phyloP scores from a whole-genome alignment of 2,797 vertebrate species.

The Aotus griseimembra region DNA sequence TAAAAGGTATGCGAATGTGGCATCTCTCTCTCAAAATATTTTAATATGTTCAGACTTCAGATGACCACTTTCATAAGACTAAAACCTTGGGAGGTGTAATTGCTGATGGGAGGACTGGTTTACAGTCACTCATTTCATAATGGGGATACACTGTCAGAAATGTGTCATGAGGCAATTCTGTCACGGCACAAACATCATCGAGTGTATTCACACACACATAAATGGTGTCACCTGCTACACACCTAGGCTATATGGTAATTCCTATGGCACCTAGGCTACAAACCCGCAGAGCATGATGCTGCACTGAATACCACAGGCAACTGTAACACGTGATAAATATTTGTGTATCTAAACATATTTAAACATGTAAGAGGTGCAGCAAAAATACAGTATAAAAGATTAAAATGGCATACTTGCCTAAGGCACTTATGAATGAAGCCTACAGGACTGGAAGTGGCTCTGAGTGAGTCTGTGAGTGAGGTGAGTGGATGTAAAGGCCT shows the following conservation, averaged over 20 bases:
- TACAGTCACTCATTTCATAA: background rate
- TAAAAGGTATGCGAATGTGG: background rate
- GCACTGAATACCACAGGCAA: background rate
- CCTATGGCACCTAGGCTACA: background rate
- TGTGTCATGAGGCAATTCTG: background rate
- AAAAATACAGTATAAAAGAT: background rate
- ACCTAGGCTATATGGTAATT: background rate
- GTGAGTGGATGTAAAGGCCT: background rate
- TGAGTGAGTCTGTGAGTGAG: background rate
- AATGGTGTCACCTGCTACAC: background rate
- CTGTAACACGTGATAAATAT: background rate
- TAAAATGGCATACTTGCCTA: background rate
- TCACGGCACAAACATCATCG: background rate
- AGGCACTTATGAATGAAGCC: background rate
- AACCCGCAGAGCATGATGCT: background rate
- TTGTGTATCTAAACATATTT: background rate
- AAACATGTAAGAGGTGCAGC: background rate
- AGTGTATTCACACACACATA: background rate
- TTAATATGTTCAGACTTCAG: background rate
- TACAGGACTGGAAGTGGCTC: background rate
- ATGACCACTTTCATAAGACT: background rate
- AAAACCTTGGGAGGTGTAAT: background rate
- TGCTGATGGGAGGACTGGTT: background rate
- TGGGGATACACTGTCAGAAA: background rate
- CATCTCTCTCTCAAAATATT: background rate